These are phyloP conservation scores for Dastarcus helophoroides DNA, from an alignment of 2,888 invertebrate species.

Conservation along the genomic window DNA sequence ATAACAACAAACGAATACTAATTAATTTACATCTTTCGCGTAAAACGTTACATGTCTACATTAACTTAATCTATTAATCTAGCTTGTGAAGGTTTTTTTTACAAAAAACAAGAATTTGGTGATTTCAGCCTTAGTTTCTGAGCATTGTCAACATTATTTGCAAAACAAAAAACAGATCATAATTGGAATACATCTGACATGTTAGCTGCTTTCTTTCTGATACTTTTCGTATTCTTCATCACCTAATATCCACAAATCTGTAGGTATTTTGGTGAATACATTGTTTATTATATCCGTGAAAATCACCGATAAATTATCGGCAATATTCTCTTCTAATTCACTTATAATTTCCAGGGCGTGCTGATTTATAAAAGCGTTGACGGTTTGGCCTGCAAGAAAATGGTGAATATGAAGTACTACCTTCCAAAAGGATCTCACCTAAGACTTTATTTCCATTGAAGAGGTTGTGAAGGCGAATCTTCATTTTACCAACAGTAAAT, in stretches of 20 bases:
- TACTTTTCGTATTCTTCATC: constrained; percentile 19
- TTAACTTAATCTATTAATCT: too few species aligned
- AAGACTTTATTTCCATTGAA: constrained; percentile 52
- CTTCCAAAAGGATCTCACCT: constrained; percentile 32
- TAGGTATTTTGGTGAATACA: constrained; percentile 45
- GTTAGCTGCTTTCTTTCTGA: too few species aligned
- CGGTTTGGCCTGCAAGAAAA: constrained; percentile 40
- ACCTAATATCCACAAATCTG: constrained; percentile 41
- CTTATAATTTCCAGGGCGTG: constrained; percentile 47
- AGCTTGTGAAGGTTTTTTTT: too few species aligned
- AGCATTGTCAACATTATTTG: too few species aligned
- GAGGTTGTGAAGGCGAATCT: constrained; percentile 44
- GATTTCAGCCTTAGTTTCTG: too few species aligned
- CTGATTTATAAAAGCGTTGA: constrained; percentile 47
- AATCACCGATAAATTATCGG: constrained; percentile 42
- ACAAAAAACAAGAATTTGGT: too few species aligned
- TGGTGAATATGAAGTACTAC: too few species aligned
- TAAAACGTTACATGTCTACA: too few species aligned
- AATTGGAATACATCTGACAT: too few species aligned
- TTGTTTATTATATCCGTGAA: constrained; percentile 47
- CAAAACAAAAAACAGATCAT: too few species aligned
- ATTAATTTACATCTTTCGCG: too few species aligned
- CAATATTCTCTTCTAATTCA: constrained; percentile 45
- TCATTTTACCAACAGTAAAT: constrained; percentile 43
- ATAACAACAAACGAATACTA: too few species aligned